Base-by-base conservation (phyloP, 2,888 invertebrate species). In the Brachylomia viminalis region DNA sequence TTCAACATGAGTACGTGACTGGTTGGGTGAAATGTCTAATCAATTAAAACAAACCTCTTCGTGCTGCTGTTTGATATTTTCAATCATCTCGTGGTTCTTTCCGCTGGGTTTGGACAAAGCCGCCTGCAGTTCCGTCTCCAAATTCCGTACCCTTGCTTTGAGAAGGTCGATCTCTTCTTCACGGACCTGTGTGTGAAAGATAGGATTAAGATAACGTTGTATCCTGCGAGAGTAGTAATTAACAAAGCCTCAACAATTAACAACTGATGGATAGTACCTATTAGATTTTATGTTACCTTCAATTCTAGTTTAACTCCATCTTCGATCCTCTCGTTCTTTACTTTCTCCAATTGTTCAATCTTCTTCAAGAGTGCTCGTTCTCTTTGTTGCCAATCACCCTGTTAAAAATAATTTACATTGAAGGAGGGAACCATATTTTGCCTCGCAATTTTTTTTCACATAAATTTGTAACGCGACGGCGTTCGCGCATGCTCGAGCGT, bases 161-260 rank as follows among this genome's bases (percentile, higher is more conserved):
- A 97, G 91, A 2, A 97, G 93, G 73, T 97, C 97, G 45, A 97
- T 94, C 89, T 97, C 97, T 89, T 97, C 96, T 85, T 95, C 96
- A 45, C 96, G 94, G n/a, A 95, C 93, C 97, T 97, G 58, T n/a
- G 45, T 11, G 13, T 58, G 10, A 33, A 62, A 65, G 11, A 27
- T 15, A 56, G 15, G 33, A 2, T 11, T 65, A n/a, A 67, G 30
- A 54, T 58, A 30, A 38, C 4, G 4, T 4, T 38, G 23, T 75
- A 10, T 17, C 23, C 17, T 62, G 52, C 7, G 17, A 62, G 33
- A 30, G 1, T 20, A 52, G 15, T 59, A 8, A n/a, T 7, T 23
- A 61, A 33, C 11, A 74, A n/a, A n/a, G 42, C 17, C n/a, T 45
- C 33, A 20, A 23, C n/a, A 7, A 73, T 45, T 59, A 7, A 33